Base-by-base conservation (phyloP, 2,888 invertebrate genomes). In the Napeogenes sylphis region DNA sequence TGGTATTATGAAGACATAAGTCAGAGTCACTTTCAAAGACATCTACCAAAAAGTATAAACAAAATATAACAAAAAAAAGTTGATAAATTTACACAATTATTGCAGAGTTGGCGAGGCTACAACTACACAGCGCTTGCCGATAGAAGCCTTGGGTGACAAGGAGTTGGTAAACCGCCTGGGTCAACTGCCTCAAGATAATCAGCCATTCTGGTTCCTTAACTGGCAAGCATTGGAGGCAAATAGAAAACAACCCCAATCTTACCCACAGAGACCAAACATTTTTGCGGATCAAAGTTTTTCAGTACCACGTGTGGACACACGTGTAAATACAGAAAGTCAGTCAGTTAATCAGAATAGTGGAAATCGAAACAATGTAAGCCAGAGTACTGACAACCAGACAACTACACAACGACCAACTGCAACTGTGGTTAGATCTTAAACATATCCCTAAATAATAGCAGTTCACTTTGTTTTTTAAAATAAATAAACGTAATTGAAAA, bases 161-260 rank as follows among this genome's bases (percentile, higher is more conserved):
- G 85, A 90, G 0, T 80, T 93, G 6, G 89, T 94, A 0, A 88
- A 93, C 51, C 81, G 92, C 53, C 78, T 94, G 5, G 91, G 89
- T 66, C 83, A 87, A 8, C 90, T 93, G 77, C 94, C 94, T 0
- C 77, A 83, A 65, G 93, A 93, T 57, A 85, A 92, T 55, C 92
- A 92, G 68, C 95, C 95, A 0, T 95, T 94, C 81, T 94, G 94
- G 95, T 88, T 92, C 56, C 69, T 94, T 45, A 95, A 95, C 79
- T 92, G 93, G 76, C 84, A 91, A 63, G 92, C 92, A 0, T 90
- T 94, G 13, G 93, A 94, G 73, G 87, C 84, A 0, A 85, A 92
- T 45, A 87, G 93, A 59, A 76, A 74, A 1, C 73, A 72, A n/a
- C 80, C 81, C 0, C 78, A 81, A 21, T 78, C 79, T 0, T 86